Evolutionary conservation across 2,797 vertebrate genomes (phyloP), one percentile per base, ranked within the genome.

Genomic region (Taeniopygia guttata): DNA sequence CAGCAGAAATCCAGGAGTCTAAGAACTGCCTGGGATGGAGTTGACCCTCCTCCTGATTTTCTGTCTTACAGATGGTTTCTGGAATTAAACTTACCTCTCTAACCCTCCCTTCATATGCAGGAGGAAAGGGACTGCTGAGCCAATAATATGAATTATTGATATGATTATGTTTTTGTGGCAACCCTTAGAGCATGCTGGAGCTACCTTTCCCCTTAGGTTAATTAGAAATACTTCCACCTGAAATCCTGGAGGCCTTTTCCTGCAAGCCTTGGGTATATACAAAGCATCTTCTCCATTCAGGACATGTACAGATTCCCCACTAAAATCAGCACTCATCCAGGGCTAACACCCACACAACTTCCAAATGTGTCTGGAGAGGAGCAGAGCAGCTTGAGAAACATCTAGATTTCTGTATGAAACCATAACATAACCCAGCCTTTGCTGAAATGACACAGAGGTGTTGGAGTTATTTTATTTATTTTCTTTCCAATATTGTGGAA

Each of bases 201-300:
- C n/a, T 63, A 20, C 43, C 32, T 52, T 89, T 93, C 75, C 89
- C 85, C 68, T 91, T 91, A 58, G 88, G 96, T 96, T 96, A 95
- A 95, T 94, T 92, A 91, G 90, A 59, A 90, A 92, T 69, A 30
- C 66, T 79, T 91, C 91, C 73, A 80, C 86, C 77, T 69, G 66
- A 84, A 77, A 84, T 91, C 92, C 91, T 82, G 66, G 81, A 94
- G 93, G 79, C 10, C 38, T 84, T 95, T 87, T 93, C 84, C 76
- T 88, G 55, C 49, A 60, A 67, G 48, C 66, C 46, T 89, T 67
- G 32, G 55, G 38, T 95, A 63, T 87, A 43, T 81, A 84, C 68
- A 84, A 92, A 93, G 60, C 43, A 13, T 55, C 27, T 48, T 91
- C 89, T 91, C 84, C 91, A 94, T 96, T 97, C 94, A 95, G 92